phyloP scores from a whole-genome alignment of 2,888 invertebrate species.

The Rhopalosiphum nymphaeae region DNA sequence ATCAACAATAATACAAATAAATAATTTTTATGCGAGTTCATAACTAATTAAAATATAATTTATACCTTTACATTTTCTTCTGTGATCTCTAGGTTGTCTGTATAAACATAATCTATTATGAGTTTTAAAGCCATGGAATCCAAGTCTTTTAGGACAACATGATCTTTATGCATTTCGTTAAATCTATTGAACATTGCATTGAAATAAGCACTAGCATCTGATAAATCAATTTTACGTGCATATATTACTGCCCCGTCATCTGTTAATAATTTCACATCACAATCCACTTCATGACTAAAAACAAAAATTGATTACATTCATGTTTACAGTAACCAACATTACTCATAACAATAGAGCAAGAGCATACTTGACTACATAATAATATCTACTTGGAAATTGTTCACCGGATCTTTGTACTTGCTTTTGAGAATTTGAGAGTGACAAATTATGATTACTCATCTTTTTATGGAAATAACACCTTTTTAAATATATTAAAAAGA shows the following conservation, averaged over 20 bases:
- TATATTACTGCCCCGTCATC: slow-evolving; percentile 81
- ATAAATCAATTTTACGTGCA: slow-evolving; percentile 93
- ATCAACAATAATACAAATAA: neutral
- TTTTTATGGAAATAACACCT: too few relatives aligned
- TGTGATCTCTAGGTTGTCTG: slow-evolving; percentile 87
- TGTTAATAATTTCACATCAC: slow-evolving; percentile 88
- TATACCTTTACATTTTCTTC: slow-evolving; percentile 92
- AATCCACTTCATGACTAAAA: slow-evolving; percentile 82
- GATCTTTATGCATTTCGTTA: slow-evolving; percentile 87
- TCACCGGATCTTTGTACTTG: slow-evolving; percentile 80
- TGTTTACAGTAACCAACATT: neutral
- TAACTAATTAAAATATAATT: neutral
- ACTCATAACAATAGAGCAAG: slow-evolving; percentile 68
- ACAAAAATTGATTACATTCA: slow-evolving; percentile 65
- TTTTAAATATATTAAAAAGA: too few relatives aligned
- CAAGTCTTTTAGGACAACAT: slow-evolving; percentile 88
- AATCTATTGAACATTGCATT: slow-evolving; percentile 97
- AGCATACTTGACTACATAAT: slow-evolving; percentile 69
- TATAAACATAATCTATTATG: slow-evolving; percentile 91
- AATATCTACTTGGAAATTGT: slow-evolving; percentile 79
- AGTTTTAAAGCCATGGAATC: slow-evolving; percentile 87
- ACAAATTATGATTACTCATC: too few relatives aligned
- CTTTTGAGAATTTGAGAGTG: slow-evolving; percentile 79
- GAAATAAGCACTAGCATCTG: slow-evolving; percentile 94
- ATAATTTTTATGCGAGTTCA: neutral